phyloP scores from a whole-genome alignment of 2,113 vertebrate genomes.

The Mesembrinibis cayennensis region DNA sequence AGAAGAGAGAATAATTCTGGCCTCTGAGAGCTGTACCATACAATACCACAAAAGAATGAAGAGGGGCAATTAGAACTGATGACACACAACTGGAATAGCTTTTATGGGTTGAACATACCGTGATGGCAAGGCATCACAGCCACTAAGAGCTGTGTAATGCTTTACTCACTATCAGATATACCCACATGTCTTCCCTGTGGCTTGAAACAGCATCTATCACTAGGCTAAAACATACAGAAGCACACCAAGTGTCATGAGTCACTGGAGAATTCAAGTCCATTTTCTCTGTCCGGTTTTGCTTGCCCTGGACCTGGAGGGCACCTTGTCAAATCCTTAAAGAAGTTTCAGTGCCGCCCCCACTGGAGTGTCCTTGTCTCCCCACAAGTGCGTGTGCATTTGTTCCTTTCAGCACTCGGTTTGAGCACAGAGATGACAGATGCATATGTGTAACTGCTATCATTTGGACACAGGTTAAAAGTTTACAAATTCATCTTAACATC shows the following conservation, averaged over 20 bases:
- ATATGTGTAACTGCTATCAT: neutral
- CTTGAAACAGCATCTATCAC: neutral
- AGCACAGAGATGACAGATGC: neutral
- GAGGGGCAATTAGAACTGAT: neutral
- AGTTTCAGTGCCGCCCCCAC: neutral
- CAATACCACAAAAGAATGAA: neutral
- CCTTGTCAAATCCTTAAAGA: neutral
- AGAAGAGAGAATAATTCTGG: neutral
- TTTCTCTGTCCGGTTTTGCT: neutral
- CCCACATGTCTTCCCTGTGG: neutral
- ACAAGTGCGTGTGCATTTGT: neutral
- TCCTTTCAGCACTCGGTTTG: neutral
- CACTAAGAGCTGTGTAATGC: neutral
- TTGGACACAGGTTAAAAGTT: neutral
- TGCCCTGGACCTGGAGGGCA: neutral
- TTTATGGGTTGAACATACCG: neutral
- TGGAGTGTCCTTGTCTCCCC: neutral
- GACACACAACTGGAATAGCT: neutral
- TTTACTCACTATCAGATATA: conserved; percentile 16
- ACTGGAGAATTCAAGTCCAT: neutral
- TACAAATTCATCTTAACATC: neutral
- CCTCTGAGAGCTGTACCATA: neutral
- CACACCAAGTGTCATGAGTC: neutral
- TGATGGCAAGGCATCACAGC: neutral
- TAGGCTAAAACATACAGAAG: neutral